Base-by-base conservation (phyloP, 2,888 invertebrate genomes). In the Eucera pruinosa region DNA sequence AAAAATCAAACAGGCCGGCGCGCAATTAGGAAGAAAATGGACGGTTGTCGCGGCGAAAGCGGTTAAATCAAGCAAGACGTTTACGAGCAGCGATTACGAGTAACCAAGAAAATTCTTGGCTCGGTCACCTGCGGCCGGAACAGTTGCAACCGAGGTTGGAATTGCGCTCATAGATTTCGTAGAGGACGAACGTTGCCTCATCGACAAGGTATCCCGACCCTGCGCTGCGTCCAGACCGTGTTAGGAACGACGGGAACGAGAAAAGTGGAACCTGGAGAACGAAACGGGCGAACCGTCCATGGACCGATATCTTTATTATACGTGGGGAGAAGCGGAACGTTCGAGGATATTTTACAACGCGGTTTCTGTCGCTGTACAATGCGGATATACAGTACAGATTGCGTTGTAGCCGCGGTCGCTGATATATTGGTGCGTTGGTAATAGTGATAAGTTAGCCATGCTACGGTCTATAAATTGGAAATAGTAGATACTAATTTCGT, bases 51-150 rank as follows among this genome's bases (percentile, higher is more conserved):
- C 52, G 82, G 77, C 83, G 84, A 85, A 83, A 83, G 81, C 80
- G 78, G 76, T 82, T 86, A 86, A 89, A 89, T 88, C 87, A 88
- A 80, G 75, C 65, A 58, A 73, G 84, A 89, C 86, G 69, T 89
- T 88, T 87, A 89, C 87, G 85, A 86, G 85, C 82, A 73, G 61
- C 78, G 81, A 86, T 88, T 86, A 86, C 79, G 72, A 75, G 72
- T 69, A 55, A 68, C 72, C 67, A 80, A 50, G 80, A 83, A 84
- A 85, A 87, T 85, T 85, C 82, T 78, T 70, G 50, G 41, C 74
- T 54, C 72, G 81, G 74, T 82, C 80, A 82, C 67, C 65, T 79
- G 78, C 71, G 69, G 33, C 61, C 68, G 58, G 62, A 73, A 78
- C 68, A 58, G 45, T 69, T 30, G 50, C 70, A 25, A 54, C 27